Percentiles rank a stretch among this genome's conserved stretches.
These are phyloP conservation scores for Steromphala cineraria DNA, from an alignment of 2,888 invertebrate genomes.

Conservation along the genomic window DNA sequence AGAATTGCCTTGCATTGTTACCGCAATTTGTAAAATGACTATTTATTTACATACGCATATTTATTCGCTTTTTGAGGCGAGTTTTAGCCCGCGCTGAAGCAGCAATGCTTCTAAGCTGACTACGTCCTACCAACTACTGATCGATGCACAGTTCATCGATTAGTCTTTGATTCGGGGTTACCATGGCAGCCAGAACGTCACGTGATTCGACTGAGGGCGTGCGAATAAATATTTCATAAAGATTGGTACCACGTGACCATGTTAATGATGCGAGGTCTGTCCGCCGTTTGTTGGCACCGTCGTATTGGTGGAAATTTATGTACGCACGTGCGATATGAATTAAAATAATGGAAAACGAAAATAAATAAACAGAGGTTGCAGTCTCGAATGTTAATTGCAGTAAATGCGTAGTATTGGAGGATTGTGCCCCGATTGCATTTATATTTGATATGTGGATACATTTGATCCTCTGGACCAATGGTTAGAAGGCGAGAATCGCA, in stretches of 20 bases:
- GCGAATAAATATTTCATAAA: slow-evolving; percentile 32
- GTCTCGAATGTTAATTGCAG: neutral
- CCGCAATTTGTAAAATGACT: neutral
- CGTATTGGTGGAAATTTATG: slow-evolving; percentile 12
- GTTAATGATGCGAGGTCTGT: slow-evolving; percentile 1
- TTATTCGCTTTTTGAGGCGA: neutral
- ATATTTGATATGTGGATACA: slow-evolving; percentile 6
- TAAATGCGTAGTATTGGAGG: neutral
- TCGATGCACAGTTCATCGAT: slow-evolving; percentile 16
- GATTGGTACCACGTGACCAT: slow-evolving; percentile 21
- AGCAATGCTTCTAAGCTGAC: neutral
- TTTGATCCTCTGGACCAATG: neutral
- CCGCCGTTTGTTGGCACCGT: neutral
- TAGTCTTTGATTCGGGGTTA: slow-evolving; percentile 22
- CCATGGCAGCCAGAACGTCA: slow-evolving; percentile 20
- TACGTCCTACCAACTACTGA: neutral
- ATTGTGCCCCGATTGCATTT: neutral
- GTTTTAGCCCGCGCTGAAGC: neutral
- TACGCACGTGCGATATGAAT: slow-evolving; percentile 11
- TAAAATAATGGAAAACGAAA: slow-evolving; percentile 11
- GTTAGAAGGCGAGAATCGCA: neutral
- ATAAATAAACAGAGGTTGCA: slow-evolving; percentile 3
- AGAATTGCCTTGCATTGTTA: neutral
- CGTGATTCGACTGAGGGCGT: slow-evolving; percentile 23
- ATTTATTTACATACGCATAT: neutral